Conservation (phyloP, 2,797 vertebrate genomes). For the Clamator glandarius region DNA sequence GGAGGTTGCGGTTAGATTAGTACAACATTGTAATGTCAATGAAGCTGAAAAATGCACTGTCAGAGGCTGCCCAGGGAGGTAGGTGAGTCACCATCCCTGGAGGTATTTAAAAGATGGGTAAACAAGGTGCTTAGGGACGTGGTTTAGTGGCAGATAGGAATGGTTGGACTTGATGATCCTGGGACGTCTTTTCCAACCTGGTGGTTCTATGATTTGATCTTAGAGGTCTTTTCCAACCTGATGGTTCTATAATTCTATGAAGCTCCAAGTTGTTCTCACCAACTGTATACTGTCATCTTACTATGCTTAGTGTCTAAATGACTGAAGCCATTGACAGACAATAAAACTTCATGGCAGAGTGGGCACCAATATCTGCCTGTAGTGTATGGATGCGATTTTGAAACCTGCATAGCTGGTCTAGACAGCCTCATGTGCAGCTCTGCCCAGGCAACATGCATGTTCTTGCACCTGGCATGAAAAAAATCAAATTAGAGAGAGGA, state of each 20-base stretch:
- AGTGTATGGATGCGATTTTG: not conserved
- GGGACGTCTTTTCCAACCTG: too few relatives aligned
- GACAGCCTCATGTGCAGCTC: fast-evolving
- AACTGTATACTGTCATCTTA: not conserved
- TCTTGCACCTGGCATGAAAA: not conserved
- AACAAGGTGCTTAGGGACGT: too few relatives aligned
- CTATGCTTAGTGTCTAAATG: not conserved
- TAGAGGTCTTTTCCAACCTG: too few relatives aligned
- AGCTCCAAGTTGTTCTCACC: not conserved
- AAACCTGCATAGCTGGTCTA: not conserved
- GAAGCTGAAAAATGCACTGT: not conserved
- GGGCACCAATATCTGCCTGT: not conserved
- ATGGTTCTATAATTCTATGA: too few relatives aligned
- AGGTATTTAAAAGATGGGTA: too few relatives aligned
- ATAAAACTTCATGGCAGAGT: not conserved
- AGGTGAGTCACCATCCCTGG: too few relatives aligned
- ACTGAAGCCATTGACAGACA: not conserved
- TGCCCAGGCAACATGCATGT: fast-evolving
- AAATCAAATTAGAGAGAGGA: slow-evolving; percentile 4
- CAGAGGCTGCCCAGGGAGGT: too few relatives aligned
- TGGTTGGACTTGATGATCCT: too few relatives aligned
- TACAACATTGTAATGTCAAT: not conserved
- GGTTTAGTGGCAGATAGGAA: too few relatives aligned
- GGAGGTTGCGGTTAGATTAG: not conserved
- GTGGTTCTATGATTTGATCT: too few relatives aligned